phyloP scores from a whole-genome alignment of 2,888 invertebrate genomes.

The Meandrusa payeni region DNA sequence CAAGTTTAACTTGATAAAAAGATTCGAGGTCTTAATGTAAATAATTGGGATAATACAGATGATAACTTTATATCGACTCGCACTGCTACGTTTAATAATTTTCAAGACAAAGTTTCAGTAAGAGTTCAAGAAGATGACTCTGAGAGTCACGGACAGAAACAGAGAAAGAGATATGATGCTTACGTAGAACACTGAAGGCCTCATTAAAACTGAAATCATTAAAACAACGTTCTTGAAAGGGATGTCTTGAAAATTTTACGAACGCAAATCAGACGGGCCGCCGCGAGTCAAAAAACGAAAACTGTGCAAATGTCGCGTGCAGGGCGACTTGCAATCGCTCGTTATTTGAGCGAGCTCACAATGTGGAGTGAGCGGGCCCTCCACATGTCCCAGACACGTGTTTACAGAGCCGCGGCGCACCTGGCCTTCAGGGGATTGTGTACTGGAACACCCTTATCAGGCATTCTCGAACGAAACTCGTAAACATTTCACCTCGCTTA shows the following conservation, averaged over 20 bases:
- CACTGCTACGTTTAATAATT: no score
- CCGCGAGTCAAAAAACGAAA: slow-evolving; percentile 9
- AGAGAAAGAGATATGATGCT: not conserved
- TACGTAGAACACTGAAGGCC: slow-evolving; percentile 9
- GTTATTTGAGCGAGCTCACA: slow-evolving; percentile 30
- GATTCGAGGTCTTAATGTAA: no score
- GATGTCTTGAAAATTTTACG: slow-evolving; percentile 17
- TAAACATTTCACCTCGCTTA: no score
- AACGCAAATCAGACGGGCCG: slow-evolving; percentile 13
- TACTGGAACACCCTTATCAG: slow-evolving; percentile 28
- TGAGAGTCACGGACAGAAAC: no score
- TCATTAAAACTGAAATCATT: slow-evolving; percentile 21
- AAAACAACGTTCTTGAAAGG: slow-evolving; percentile 7
- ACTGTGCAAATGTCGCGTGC: slow-evolving; percentile 14
- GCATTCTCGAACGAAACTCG: not conserved
- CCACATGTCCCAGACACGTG: slow-evolving; percentile 38
- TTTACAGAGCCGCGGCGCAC: slow-evolving; percentile 42
- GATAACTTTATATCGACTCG: no score
- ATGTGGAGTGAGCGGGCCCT: slow-evolving; percentile 24
- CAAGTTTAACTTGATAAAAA: no score
- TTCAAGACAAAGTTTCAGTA: no score
- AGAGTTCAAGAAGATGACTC: no score
- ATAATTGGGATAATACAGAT: no score
- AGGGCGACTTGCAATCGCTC: slow-evolving; percentile 27
- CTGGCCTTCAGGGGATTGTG: slow-evolving; percentile 40